phyloP scores from a whole-genome alignment of 2,113 vertebrate species.

The Tragelaphus buxtoni region DNA sequence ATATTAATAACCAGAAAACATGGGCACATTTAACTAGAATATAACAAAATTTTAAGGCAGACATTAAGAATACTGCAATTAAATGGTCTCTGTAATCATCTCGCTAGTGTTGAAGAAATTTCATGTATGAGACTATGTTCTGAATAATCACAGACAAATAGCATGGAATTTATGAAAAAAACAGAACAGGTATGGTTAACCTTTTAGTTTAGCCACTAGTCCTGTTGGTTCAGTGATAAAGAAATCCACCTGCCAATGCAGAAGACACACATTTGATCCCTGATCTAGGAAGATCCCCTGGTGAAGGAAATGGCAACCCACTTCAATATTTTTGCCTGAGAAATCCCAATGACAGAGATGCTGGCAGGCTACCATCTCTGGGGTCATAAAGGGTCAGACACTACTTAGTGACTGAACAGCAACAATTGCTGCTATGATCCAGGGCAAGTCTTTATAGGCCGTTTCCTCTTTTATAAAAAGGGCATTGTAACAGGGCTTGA shows the following conservation, averaged over 20 bases:
- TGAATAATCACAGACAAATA: neutral
- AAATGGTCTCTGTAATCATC: conserved; percentile 13
- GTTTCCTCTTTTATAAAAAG: neutral
- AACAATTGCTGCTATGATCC: neutral
- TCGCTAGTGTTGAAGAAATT: conserved; percentile 11
- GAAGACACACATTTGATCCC: neutral
- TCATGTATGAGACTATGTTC: neutral
- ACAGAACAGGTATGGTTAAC: neutral
- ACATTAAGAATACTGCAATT: conserved; percentile 35
- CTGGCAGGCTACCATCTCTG: neutral
- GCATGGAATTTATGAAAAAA: neutral
- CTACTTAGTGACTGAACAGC: neutral
- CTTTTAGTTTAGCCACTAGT: neutral
- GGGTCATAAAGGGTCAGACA: neutral
- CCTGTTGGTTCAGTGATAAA: neutral
- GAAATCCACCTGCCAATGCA: neutral
- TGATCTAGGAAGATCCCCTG: neutral
- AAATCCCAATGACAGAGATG: neutral
- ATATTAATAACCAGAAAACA: conserved; percentile 31
- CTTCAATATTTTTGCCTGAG: neutral
- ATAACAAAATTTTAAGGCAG: conserved; percentile 29
- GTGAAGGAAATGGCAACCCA: neutral
- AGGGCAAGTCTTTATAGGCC: neutral
- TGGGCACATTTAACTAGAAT: conserved; percentile 8
- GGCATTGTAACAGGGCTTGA: neutral